Evolutionary conservation across 2,797 vertebrate species (phyloP).

Genomic region (Hippopotamyrus pictus): DNA sequence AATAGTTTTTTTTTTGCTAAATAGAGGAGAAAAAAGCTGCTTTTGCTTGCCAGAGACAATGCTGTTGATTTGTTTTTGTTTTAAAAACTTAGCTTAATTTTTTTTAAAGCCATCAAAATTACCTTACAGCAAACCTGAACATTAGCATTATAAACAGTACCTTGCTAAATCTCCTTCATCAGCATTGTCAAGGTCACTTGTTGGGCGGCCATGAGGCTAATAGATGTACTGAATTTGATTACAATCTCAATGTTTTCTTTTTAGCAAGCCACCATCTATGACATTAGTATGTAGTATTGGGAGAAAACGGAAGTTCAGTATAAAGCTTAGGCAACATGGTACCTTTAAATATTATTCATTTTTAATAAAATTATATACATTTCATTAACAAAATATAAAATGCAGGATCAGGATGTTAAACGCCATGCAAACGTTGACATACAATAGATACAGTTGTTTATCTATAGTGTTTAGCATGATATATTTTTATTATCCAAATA

Average conservation of each 20-base stretch:
- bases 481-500: neutral
- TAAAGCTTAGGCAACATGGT: neutral
- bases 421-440: neutral
- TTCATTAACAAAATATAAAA: neutral
- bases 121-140: constrained; percentile 32
- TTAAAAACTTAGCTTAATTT: constrained; percentile 13
- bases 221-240: constrained; percentile 20
- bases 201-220: constrained; percentile 31
- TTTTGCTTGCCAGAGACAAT: constrained; percentile 42
- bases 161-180: constrained; percentile 40
- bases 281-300: neutral
- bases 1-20: constrained; percentile 46
- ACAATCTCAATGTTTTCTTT: neutral
- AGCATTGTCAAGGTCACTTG: constrained; percentile 46
- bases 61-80: constrained; percentile 47
- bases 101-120: constrained; percentile 16
- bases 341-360: neutral
- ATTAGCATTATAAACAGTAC: constrained; percentile 52
- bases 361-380: neutral
- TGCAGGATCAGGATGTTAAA: neutral
- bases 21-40: constrained; percentile 41
- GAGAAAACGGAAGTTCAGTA: neutral
- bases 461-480: neutral
- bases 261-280: neutral
- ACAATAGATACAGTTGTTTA: neutral